Evolutionary conservation across 2,888 invertebrate genomes (phyloP).

Genomic region (Periphyllus acericola): DNA sequence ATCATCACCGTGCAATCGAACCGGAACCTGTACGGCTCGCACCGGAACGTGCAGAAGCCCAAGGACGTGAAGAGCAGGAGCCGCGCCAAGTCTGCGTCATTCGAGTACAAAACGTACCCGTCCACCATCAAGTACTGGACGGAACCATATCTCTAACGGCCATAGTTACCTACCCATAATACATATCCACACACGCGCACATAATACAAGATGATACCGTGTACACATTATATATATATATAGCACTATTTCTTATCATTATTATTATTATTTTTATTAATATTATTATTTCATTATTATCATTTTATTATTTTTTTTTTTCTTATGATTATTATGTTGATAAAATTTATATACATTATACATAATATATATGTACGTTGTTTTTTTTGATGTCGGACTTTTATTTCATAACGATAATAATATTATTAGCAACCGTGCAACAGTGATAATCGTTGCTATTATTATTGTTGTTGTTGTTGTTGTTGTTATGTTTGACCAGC

Average conservation of each 20-base stretch:
- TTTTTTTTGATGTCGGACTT: not conserved
- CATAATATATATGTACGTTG: not conserved
- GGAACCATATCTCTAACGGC: constrained; percentile 67
- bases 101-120: constrained; percentile 67
- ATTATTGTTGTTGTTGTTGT: not conserved
- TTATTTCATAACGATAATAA: not conserved
- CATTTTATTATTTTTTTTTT: no score
- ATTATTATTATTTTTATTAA: not conserved
- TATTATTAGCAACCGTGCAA: not conserved
- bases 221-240: no score
- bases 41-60: constrained; percentile 80
- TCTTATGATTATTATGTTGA: not conserved
- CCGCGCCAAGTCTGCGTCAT: constrained; percentile 73
- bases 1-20: constrained; percentile 72
- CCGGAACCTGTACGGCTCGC: constrained; percentile 77
- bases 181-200: no score
- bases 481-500: not conserved
- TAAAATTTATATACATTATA: not conserved
- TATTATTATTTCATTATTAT: not conserved
- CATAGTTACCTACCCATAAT: constrained; percentile 34
- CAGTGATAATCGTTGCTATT: not conserved
- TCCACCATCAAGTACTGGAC: constrained; percentile 68
- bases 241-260: no score
- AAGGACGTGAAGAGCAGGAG: constrained; percentile 82
- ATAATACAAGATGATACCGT: no score